A percentile compares a stretch with the other conserved stretches of the same genome.
phyloP scores from a whole-genome alignment of 92 coral and sea anemone species.

The Muricea muricata region DNA sequence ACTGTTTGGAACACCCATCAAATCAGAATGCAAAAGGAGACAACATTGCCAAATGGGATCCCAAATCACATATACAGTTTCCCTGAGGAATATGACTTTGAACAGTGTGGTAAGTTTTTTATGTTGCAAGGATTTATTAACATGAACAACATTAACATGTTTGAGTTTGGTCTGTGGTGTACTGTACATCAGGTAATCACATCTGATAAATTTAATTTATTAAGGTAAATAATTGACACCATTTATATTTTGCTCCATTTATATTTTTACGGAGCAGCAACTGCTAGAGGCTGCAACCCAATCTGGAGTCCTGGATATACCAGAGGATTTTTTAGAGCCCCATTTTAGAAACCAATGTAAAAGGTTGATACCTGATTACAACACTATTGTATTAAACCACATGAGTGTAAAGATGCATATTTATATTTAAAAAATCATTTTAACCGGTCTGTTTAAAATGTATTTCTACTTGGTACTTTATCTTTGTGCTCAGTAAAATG shows the following conservation, averaged over 20 bases:
- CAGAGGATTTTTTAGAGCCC: conserved; percentile 51
- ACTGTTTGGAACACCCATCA: neutral
- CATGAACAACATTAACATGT: too few species aligned
- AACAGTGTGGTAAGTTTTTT: too few species aligned
- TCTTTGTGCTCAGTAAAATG: conserved; percentile 30
- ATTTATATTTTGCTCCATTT: too few species aligned
- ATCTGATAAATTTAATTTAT: too few species aligned
- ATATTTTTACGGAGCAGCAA: conserved; percentile 58
- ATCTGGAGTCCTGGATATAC: conserved; percentile 51
- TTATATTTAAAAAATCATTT: conserved; percentile 30
- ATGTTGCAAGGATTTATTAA: too few species aligned
- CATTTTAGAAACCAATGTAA: conserved; percentile 54
- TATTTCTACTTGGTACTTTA: neutral
- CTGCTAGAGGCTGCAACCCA: conserved; percentile 65
- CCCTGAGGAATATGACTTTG: too few species aligned
- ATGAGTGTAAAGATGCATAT: conserved; percentile 43
- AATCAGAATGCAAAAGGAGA: neutral
- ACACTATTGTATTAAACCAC: conserved; percentile 47
- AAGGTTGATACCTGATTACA: conserved; percentile 46
- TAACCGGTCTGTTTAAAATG: neutral
- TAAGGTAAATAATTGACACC: too few species aligned
- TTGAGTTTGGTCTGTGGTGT: too few species aligned
- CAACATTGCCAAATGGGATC: neutral
- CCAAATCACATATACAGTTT: conserved; percentile 1
- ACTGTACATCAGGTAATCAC: too few species aligned